Percentiles rank a stretch among this genome's conserved stretches.
These are phyloP conservation scores for Hartigia nigra DNA, from an alignment of 2,888 invertebrate genomes.

Conservation along the genomic window DNA sequence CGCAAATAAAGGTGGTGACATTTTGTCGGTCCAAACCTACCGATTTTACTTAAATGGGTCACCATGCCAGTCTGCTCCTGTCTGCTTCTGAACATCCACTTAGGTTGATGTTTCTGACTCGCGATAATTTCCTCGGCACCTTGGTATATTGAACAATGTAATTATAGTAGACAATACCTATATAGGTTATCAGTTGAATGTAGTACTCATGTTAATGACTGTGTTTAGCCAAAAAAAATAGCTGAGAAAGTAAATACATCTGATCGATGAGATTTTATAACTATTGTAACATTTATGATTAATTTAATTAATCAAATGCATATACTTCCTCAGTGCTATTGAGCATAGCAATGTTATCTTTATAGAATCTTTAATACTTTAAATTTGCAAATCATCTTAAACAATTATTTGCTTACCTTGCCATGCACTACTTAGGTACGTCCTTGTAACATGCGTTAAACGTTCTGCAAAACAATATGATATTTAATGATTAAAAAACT, in stretches of 20 bases:
- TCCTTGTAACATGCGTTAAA: constrained; percentile 32
- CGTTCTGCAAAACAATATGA: constrained; percentile 28
- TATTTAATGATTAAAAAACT: background rate
- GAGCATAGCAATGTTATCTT: too few relatives aligned
- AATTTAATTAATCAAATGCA: background rate
- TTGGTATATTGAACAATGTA: background rate
- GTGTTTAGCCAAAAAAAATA: background rate
- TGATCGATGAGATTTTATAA: background rate
- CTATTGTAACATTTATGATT: background rate
- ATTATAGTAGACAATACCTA: background rate
- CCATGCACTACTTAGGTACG: constrained; percentile 36
- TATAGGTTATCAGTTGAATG: background rate
- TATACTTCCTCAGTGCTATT: background rate
- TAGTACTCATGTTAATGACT: background rate
- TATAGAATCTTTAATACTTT: too few relatives aligned
- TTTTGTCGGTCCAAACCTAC: constrained; percentile 21
- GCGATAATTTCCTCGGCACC: background rate
- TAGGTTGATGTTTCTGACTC: background rate
- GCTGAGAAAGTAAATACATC: background rate
- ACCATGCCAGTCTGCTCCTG: constrained; percentile 10
- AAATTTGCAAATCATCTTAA: background rate
- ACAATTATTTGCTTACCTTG: constrained; percentile 41
- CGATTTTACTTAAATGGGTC: constrained; percentile 45
- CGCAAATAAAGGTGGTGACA: constrained; percentile 31
- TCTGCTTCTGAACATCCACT: background rate